Evolutionary conservation across 2,113 vertebrate species (phyloP), one percentile per base, ranked within the genome.

Genomic region (Glaucomys volans): DNA sequence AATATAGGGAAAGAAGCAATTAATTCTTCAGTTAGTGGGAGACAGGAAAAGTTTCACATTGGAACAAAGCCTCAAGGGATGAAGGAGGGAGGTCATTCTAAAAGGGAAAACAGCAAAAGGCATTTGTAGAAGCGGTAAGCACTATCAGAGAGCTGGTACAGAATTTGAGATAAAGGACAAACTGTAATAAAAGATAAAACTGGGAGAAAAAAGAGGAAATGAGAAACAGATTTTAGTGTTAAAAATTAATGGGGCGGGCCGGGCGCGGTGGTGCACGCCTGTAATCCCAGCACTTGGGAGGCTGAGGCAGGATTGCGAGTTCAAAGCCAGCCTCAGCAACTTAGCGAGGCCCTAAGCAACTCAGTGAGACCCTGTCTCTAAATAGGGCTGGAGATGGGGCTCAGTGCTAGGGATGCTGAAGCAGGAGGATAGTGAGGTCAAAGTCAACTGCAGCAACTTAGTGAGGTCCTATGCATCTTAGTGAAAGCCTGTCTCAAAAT

Each of bases 71-170:
- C 91, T 95, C 80, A 76, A 95, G 71, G 47, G 52, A 96, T 92
- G 12, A 96, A 76, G 44, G 35, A 75, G 9, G 94, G 84, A 96
- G 95, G 83, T 94, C 95, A 96, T 94, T 96, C 83, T 93, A 24
- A 54, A 94, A 97, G 75, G 93, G 64, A 95, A 95, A 97, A 77
- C 11, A 59, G 87, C 69, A 89, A 90, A 94, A 35, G 54, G 54
- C 85, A 94, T 50, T 94, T 97, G 92, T 81, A 86, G 50, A 50
- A 95, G 93, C 64, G 96, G 67, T 90, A 42, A 96, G 54, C 59
- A 64, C 77, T 75, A 76, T 90, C 81, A 92, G 22, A 67, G 7
- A 96, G 54, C 32, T 87, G 75, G 24, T 66, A 42, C 37, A 87
- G 47, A 94, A 37, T 94, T 57, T 93, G 52, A 76, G 72, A 74